These are phyloP conservation scores for Muntiacus muntjak DNA, from an alignment of 2,113 vertebrate species.

Conservation along the genomic window DNA sequence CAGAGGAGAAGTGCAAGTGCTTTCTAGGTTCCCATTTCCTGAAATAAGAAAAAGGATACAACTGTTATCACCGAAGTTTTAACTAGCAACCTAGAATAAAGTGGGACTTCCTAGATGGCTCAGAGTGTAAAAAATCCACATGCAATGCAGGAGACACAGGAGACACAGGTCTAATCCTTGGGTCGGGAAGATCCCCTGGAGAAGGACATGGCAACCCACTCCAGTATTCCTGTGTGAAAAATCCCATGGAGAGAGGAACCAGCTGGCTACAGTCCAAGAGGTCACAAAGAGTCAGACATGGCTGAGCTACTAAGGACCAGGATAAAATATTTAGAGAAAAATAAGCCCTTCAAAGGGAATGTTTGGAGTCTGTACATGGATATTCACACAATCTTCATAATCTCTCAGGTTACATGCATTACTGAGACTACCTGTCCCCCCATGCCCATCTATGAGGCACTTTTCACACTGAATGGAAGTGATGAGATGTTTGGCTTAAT, in stretches of 20 bases:
- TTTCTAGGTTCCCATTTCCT: not conserved
- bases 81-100: not conserved
- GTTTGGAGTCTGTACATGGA: not conserved
- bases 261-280: not conserved
- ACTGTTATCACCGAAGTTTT: not conserved
- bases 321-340: not conserved
- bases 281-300: not conserved
- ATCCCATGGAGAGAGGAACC: not conserved
- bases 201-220: not conserved
- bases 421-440: not conserved
- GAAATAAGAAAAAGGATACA: not conserved
- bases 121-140: not conserved
- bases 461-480: not conserved
- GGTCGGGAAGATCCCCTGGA: not conserved
- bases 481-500: not conserved
- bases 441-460: not conserved
- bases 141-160: not conserved
- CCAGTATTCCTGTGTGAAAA: not conserved
- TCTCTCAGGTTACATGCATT: not conserved
- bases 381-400: not conserved
- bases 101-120: not conserved
- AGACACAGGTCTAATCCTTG: not conserved
- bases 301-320: not conserved
- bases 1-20: not conserved
- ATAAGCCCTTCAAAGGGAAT: not conserved